These are phyloP conservation scores for Entelurus aequoreus DNA, from an alignment of 2,113 vertebrate species.

Conservation along the genomic window DNA sequence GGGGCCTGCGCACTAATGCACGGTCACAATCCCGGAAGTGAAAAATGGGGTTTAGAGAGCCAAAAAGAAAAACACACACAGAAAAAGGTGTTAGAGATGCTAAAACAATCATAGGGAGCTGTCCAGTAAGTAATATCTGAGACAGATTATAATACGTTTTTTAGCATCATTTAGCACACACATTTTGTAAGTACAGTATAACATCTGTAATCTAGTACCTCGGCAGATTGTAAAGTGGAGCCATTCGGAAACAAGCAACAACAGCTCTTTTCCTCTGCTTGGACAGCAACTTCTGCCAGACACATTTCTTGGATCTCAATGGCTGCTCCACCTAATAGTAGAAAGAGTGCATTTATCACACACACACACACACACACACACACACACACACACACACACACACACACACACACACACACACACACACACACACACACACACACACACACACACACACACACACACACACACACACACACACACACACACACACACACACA, in stretches of 20 bases:
- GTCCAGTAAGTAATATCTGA: background rate
- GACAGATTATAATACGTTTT: background rate
- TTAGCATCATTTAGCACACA: background rate
- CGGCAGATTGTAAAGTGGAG: slow-evolving; percentile 93
- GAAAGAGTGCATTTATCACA: background rate
- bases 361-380: background rate
- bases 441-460: too few relatives aligned
- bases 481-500: too few relatives aligned
- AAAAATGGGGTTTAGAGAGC: slow-evolving; percentile 19
- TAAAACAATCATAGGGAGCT: background rate
- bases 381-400: background rate
- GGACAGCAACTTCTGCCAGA: slow-evolving; percentile 96
- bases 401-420: too few relatives aligned
- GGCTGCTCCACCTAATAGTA: slow-evolving; percentile 89
- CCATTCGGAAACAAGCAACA: slow-evolving; percentile 98
- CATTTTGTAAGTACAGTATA: background rate
- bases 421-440: too few relatives aligned
- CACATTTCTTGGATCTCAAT: slow-evolving; percentile 93
- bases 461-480: too few relatives aligned
- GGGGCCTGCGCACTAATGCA: slow-evolving; percentile 44
- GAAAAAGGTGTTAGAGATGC: slow-evolving; percentile 9
- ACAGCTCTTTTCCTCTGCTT: slow-evolving; percentile 97
- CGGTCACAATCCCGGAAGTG: slow-evolving; percentile 34
- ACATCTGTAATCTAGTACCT: slow-evolving; percentile 70
- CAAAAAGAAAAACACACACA: slow-evolving; percentile 4